Evolutionary conservation across 1,140 invertebrate genomes (phyloP).

Genomic region (Hylyphantes graminicola): DNA sequence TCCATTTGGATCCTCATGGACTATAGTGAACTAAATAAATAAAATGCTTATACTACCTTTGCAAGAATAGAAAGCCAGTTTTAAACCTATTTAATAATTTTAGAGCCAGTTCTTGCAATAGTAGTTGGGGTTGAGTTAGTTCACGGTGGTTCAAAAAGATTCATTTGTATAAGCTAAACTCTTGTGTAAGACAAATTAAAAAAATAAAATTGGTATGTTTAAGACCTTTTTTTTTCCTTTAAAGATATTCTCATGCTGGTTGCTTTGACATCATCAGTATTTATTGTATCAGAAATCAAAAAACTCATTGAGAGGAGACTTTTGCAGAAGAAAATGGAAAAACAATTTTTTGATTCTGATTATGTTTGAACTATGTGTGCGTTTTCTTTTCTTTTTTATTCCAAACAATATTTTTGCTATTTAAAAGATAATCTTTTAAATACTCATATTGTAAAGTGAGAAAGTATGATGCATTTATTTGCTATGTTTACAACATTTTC

Average conservation of each 20-base stretch:
- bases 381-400: too few species aligned
- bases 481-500: not conserved
- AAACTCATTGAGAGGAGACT: conserved; percentile 83
- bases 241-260: conserved; percentile 91
- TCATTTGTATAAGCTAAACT: too few species aligned
- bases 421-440: conserved; percentile 24
- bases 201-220: too few species aligned
- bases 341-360: conserved; percentile 70
- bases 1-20: too few species aligned
- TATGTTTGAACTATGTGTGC: conserved; percentile 48
- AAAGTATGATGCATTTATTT: conserved; percentile 28
- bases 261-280: conserved; percentile 91
- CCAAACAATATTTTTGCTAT: conserved; percentile 13
- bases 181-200: too few species aligned
- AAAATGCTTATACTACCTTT: too few species aligned
- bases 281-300: conserved; percentile 95
- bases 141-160: too few species aligned
- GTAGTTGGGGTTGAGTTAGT: too few species aligned
- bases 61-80: too few species aligned
- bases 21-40: too few species aligned
- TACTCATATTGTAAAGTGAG: conserved; percentile 14
- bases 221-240: conserved; percentile 64
- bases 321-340: conserved; percentile 70
- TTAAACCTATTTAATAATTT: too few species aligned
- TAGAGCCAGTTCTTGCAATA: too few species aligned